Base-by-base conservation (phyloP, 2,888 invertebrate species). In the Branchellion lobata region DNA sequence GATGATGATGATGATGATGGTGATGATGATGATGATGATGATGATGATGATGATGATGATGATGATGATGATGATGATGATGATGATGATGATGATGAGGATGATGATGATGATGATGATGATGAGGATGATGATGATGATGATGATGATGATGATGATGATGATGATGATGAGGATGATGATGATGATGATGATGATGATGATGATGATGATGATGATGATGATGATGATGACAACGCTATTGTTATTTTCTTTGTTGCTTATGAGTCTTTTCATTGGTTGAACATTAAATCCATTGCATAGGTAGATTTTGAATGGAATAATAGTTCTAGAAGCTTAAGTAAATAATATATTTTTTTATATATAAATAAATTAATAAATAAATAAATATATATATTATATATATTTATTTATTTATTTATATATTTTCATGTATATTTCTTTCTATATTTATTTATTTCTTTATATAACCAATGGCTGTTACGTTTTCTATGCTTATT, bases 11-110 rank as follows among this genome's bases (percentile, higher is more conserved):
- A 77, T 33, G 77, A 77, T 68, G 77, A 77, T 57, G 40, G 29
- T 57, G 77, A 65, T 57, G 68, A n/a, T 29, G 77, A 65, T 65
- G 77, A 65, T 24, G 68, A 68, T 77, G 40, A 75, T 75, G 75
- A 27, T 75, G 75, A 75, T 75, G 75, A 75, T 75, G 75, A 75
- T 36, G 74, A 75, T 53, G 75, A 75, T 27, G 75, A 53, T 75
- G 74, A 74, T 74, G 74, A 47, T 75, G 53, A 47, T 53, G 53
- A 47, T 27, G 75, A 14, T 75, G 75, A 47, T 27, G 65, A 31
- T 61, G 77, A 77, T 36, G 77, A 78, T 78, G 47, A 36, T n/a
- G 65, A 34, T 36, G 77, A 57, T 21, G 31, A 57, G 24, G 69
- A 69, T 69, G 34, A 47, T 72, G 72, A 34, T 51, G 53, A 57